Evolutionary conservation across 2,888 invertebrate species (phyloP), one percentile per base, ranked within the genome.

Genomic region (Leucophenga maculata): DNA sequence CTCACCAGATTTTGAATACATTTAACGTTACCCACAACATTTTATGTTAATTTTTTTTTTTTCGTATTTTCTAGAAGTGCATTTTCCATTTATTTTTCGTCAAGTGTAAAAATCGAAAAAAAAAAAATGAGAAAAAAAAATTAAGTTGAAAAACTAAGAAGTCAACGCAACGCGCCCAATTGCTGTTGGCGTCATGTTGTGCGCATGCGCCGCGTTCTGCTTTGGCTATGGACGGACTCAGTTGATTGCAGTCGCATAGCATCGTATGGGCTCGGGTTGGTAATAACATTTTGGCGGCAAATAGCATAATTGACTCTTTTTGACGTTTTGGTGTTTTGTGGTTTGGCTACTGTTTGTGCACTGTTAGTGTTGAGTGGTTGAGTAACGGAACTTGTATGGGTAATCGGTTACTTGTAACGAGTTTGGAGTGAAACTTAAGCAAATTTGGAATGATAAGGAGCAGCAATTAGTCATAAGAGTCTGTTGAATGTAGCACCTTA

Each of bases 141-240:
- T 70, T 72, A 70, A 69, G 79, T 77, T n/a, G 79, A 81, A 79
- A 79, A 50, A 11, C n/a, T 13, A 50, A 50, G 16, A 50, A 50
- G 50, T 50, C 50, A 50, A 50, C 6, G 16, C 18, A 16, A 18
- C 78, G 78, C 80, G 80, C 82, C 77, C 78, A 78, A 78, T 78
- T 78, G 50, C 79, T 80, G 82, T 82, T 82, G 78, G 80, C 80
- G 72, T 78, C 80, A 80, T 78, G 80, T 72, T 75, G 80, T 73
- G 80, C 80, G 79, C 82, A 80, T 82, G 80, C 82, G 78, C 80
- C 78, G 79, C 75, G 66, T 71, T 69, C 66, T 50, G 13, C 16
- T 50, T 50, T 39, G 39, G 50, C 18, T 50, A 18, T 8, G 50
- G 62, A 62, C 16, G 50, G 62, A 62, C 52, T 52, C 62, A 20